These are phyloP conservation scores for Cephus pygmeus DNA, from an alignment of 2,888 invertebrate species.

Conservation along the genomic window DNA sequence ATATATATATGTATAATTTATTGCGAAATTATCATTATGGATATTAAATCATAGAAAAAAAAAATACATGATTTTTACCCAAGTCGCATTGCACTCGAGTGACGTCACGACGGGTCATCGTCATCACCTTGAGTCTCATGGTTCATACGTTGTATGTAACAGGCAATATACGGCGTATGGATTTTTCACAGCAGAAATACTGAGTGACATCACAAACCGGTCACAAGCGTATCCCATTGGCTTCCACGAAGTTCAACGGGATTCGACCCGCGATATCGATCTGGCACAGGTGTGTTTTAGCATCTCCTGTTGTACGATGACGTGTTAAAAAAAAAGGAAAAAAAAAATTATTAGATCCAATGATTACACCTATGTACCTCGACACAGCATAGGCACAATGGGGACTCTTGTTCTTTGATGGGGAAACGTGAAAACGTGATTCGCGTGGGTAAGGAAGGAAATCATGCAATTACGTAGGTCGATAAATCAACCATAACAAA, in stretches of 20 bases:
- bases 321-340: background rate
- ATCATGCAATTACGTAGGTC: background rate
- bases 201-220: slow-evolving; percentile 52
- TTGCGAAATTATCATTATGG: background rate
- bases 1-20: background rate
- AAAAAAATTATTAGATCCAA: background rate
- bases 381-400: background rate
- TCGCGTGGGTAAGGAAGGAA: background rate
- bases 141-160: background rate
- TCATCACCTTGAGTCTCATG: slow-evolving; percentile 13
- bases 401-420: background rate
- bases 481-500: slow-evolving; percentile 24
- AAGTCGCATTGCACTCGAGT: slow-evolving; percentile 1
- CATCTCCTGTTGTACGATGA: background rate
- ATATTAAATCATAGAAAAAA: background rate
- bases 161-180: background rate
- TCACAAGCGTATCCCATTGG: slow-evolving; percentile 18
- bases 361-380: background rate
- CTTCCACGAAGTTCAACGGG: background rate
- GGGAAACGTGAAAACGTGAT: background rate
- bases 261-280: background rate
- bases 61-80: background rate
- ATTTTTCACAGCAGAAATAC: slow-evolving; percentile 43
- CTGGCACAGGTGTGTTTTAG: background rate
- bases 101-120: slow-evolving; percentile 20